Conservation (phyloP, 2,797 vertebrate species). For the Coracias cyanogaster region DNA sequence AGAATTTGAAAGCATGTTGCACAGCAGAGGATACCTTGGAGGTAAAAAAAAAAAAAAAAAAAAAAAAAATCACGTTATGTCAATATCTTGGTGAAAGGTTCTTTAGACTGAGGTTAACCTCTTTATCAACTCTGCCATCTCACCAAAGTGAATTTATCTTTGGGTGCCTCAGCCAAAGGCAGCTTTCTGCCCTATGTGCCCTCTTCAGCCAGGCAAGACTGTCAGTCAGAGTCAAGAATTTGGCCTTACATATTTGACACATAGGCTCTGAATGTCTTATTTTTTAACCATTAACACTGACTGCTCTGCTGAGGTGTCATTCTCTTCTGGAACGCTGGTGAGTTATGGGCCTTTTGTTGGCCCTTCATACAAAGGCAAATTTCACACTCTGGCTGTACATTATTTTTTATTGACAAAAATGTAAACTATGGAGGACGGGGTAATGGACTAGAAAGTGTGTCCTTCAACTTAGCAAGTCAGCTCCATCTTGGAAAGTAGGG, state of each 20-base stretch:
- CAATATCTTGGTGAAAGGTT: not conserved
- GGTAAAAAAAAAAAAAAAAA: not conserved
- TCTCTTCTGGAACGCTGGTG: not conserved
- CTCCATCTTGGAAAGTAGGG: not conserved
- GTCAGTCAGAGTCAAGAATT: conserved; percentile 20
- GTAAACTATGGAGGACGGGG: conserved; percentile 27
- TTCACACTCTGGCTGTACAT: not conserved
- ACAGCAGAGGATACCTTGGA: not conserved
- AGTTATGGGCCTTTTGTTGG: conserved; percentile 46
- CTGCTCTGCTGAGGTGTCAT: not conserved
- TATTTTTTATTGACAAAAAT: conserved; percentile 58
- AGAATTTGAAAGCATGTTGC: not conserved
- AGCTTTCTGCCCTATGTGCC: not conserved
- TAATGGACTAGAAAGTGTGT: not conserved
- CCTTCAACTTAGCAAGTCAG: conserved; percentile 21
- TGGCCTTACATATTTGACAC: conserved; percentile 29
- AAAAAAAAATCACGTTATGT: not conserved
- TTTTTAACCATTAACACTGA: conserved; percentile 28
- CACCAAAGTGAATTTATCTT: not conserved
- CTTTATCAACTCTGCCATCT: not conserved
- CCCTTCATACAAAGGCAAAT: not conserved
- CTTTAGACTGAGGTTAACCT: not conserved
- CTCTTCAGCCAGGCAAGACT: not conserved
- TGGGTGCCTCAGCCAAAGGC: not conserved
- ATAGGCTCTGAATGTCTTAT: conserved; percentile 17